These are phyloP conservation scores for Oscheius sp. DNA, from an alignment of 2,888 invertebrate genomes.

Conservation along the genomic window DNA sequence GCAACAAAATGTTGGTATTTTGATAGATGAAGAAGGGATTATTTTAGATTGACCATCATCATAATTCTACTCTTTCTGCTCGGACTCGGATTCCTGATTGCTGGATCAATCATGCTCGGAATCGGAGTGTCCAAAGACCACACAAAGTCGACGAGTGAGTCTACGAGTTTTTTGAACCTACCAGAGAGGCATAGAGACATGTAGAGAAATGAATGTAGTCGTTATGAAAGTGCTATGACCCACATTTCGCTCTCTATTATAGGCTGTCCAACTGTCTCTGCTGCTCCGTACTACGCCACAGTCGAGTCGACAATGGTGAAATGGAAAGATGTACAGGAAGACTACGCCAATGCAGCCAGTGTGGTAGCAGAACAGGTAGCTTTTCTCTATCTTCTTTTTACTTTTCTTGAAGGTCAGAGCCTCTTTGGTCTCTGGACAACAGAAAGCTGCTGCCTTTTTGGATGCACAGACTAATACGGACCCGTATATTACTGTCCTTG, in stretches of 20 bases:
- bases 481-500: constrained; percentile 20
- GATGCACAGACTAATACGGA: neutral
- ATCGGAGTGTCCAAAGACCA: constrained; percentile 47
- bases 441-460: neutral
- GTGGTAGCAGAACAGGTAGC: constrained; percentile 13
- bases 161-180: too few relatives aligned
- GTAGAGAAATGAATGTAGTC: too few relatives aligned
- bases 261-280: constrained; percentile 18
- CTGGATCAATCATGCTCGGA: constrained; percentile 52
- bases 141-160: neutral
- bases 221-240: neutral
- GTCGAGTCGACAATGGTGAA: constrained; percentile 20
- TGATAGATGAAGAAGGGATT: neutral
- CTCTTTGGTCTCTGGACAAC: neutral
- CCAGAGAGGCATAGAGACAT: neutral
- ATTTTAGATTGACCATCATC: constrained; percentile 10
- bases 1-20: neutral
- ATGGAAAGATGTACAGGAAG: constrained; percentile 7
- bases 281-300: constrained; percentile 26
- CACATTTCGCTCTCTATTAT: neutral
- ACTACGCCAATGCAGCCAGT: constrained; percentile 11
- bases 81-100: constrained; percentile 43
- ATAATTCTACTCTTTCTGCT: constrained; percentile 39
- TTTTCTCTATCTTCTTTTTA: too few relatives aligned
- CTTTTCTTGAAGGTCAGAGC: neutral